These are phyloP conservation scores for Orchestia grillus DNA, from an alignment of 1,140 invertebrate species.

Conservation along the genomic window DNA sequence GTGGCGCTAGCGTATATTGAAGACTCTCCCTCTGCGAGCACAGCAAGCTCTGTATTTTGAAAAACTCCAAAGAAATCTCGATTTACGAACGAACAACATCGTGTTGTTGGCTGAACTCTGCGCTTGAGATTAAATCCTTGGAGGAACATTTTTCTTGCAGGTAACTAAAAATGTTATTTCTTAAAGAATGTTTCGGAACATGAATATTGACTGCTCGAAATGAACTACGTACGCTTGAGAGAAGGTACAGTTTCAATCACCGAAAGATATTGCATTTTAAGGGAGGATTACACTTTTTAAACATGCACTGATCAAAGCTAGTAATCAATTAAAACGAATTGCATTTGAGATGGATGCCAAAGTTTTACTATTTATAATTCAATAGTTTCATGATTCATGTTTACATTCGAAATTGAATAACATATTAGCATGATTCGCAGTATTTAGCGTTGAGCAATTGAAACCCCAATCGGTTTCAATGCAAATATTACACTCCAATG, in stretches of 20 bases:
- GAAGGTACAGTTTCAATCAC: neutral
- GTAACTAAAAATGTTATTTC: neutral
- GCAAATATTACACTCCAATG: no score
- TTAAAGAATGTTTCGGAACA: neutral
- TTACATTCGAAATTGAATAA: no score
- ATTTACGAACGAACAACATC: slow-evolving; percentile 8
- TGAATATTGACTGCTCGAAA: neutral
- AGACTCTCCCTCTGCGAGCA: neutral
- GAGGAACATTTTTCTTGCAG: neutral
- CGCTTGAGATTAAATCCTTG: neutral
- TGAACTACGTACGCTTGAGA: neutral
- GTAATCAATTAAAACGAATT: no score
- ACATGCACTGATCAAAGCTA: no score
- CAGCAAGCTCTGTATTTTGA: neutral
- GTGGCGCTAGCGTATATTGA: neutral
- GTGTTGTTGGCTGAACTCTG: neutral
- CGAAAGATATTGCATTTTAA: no score
- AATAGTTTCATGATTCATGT: no score
- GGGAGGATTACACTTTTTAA: no score
- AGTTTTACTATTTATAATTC: no score
- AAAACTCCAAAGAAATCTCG: neutral
- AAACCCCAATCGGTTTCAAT: no score
- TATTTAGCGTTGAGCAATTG: no score
- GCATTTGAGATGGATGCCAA: no score
- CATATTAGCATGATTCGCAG: no score